Base-by-base conservation (phyloP, 2,113 vertebrate genomes). In the Salvelinus namaycush region DNA sequence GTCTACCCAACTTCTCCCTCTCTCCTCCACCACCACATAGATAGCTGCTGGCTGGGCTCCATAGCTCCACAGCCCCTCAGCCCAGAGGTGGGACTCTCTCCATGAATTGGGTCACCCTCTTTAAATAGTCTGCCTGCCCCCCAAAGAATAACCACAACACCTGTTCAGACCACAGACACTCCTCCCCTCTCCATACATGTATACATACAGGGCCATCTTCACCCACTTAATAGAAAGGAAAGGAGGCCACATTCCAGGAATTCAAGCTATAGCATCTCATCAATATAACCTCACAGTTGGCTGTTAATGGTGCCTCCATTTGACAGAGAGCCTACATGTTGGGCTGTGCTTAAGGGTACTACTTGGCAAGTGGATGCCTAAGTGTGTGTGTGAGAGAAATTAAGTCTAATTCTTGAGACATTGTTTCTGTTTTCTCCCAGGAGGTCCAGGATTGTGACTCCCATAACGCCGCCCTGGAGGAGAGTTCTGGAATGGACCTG, bases 401-500 rank as follows among this genome's bases (percentile, higher is more conserved):
- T 0, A 44, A 44, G 39, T 44, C 39, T 72, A 8, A 8, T 16
- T 31, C 12, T 18, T 31, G 5, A 27, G 18, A 12, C 16, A 13
- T 51, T 62, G 59, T 62, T 18, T 39, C 16, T 62, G 70, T 60
- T 57, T 18, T 74, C 72, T 68, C 78, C 1, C 86, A 94, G 93
- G 85, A 78, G 62, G 79, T 79, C 4, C 51, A 84, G 81, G 87
- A 62, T 22, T 62, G 75, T 18, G 67, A 68, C 16, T 44, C 39
- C 9, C 77, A 62, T 78, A 78, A 74, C 12, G 49, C 76, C 65
- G 1, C 74, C 73, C 72, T 80, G 60, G 87, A 96, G 89, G 93
- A 96, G 82, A 91, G 91, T 65, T 94, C 89, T 60, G 89, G 90
- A 85, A 95, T 95, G 93, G 95, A 94, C 82, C 85, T 91, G 80